Conservation (phyloP, 2,113 vertebrate genomes). For the Hystrix brachyura region DNA sequence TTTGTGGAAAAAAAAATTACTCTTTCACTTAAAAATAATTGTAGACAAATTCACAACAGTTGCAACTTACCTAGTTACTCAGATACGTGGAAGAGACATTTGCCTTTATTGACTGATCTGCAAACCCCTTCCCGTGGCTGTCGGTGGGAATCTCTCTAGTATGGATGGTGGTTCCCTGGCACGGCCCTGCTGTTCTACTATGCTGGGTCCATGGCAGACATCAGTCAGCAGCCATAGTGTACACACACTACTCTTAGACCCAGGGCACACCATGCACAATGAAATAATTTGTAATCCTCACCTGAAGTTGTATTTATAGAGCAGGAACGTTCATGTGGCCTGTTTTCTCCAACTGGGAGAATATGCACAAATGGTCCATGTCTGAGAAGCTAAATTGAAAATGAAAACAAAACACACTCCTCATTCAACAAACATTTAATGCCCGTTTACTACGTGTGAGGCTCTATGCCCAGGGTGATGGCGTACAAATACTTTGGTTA, state of each 20-base stretch:
- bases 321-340: background rate
- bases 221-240: background rate
- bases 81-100: background rate
- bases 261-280: background rate
- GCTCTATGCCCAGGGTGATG: background rate
- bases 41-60: background rate
- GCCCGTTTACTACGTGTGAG: background rate
- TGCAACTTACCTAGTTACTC: background rate
- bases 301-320: background rate
- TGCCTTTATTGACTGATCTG: background rate
- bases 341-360: background rate
- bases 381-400: background rate
- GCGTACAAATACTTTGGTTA: no score
- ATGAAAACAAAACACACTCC: background rate
- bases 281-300: background rate
- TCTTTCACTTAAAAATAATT: constrained; percentile 2
- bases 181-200: background rate
- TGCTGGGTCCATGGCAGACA: background rate
- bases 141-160: background rate
- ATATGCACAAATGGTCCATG: background rate
- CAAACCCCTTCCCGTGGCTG: background rate
- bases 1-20: background rate
- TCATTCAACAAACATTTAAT: background rate
- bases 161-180: background rate
- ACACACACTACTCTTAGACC: background rate